Conservation (phyloP, 2,797 vertebrate genomes). For the Centroberyx gerrardi region DNA sequence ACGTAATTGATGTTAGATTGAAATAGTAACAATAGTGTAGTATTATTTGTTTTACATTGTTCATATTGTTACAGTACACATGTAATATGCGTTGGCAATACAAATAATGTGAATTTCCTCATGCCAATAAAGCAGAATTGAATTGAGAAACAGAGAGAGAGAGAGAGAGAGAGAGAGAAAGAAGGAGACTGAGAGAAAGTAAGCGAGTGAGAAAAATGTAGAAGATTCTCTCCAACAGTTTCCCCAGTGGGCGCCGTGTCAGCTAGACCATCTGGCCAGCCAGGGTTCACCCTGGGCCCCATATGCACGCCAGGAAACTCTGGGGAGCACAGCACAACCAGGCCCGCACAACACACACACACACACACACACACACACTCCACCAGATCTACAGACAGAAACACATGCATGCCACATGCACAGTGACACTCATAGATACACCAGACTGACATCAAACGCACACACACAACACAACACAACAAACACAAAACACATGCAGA, state of each 20-base stretch:
- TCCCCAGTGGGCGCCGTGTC: slow-evolving; percentile 64
- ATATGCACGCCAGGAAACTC: slow-evolving; percentile 66
- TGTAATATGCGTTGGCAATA: too few relatives aligned
- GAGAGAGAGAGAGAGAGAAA: background rate
- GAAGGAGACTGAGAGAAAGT: background rate
- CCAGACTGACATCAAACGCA: slow-evolving; percentile 26
- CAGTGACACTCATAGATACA: slow-evolving; percentile 11
- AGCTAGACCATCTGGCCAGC: slow-evolving; percentile 77
- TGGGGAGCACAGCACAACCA: slow-evolving; percentile 53
- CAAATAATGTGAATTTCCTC: too few relatives aligned
- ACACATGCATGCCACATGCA: slow-evolving; percentile 22
- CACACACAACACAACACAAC: too few relatives aligned
- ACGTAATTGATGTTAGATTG: too few relatives aligned
- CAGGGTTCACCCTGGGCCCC: slow-evolving; percentile 65
- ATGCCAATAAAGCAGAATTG: too few relatives aligned
- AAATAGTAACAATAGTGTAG: too few relatives aligned
- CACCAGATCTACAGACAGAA: slow-evolving; percentile 15
- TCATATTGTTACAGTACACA: too few relatives aligned
- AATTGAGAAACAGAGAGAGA: too few relatives aligned
- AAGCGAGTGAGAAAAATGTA: slow-evolving; percentile 13
- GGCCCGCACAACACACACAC: background rate
- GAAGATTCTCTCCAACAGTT: slow-evolving; percentile 56
- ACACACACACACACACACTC: slow-evolving; percentile 15
- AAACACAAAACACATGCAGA: background rate
- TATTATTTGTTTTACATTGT: too few relatives aligned